phyloP scores from a whole-genome alignment of 2,797 vertebrate species.

The Ispidina picta region DNA sequence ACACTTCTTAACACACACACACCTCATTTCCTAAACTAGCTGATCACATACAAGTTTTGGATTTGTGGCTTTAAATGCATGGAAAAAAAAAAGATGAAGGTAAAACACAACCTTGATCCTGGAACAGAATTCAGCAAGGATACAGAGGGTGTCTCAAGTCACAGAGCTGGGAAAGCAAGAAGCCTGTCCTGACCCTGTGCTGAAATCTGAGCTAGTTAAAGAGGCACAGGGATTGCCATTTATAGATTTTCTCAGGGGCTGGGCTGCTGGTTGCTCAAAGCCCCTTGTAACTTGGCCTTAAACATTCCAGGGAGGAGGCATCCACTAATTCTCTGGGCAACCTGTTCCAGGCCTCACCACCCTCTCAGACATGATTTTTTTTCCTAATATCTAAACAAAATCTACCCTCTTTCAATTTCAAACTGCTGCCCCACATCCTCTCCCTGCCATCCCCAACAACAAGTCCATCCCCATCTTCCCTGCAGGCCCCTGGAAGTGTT shows the following conservation, averaged over 20 bases:
- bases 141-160: constrained; percentile 45
- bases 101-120: constrained; percentile 49
- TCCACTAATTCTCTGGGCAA: not conserved
- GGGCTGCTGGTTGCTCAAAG: not conserved
- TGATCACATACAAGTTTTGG: constrained; percentile 37
- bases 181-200: constrained; percentile 67
- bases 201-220: constrained; percentile 78
- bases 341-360: not conserved
- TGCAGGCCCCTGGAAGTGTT: not conserved
- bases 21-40: constrained; percentile 29
- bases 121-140: constrained; percentile 43
- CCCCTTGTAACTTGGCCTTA: not conserved
- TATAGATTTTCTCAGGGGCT: constrained; percentile 48
- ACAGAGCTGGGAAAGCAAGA: constrained; percentile 61
- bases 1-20: not conserved
- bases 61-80: constrained; percentile 13
- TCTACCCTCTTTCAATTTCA: not conserved
- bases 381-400: not conserved
- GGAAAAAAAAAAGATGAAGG: constrained; percentile 33
- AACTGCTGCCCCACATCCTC: not conserved
- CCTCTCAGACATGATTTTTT: not conserved
- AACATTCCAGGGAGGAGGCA: not conserved
- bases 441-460: too few relatives aligned
- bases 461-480: not conserved
- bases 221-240: constrained; percentile 72